Conservation (phyloP, 1,140 invertebrate species). For the Zelostemma sp. region DNA sequence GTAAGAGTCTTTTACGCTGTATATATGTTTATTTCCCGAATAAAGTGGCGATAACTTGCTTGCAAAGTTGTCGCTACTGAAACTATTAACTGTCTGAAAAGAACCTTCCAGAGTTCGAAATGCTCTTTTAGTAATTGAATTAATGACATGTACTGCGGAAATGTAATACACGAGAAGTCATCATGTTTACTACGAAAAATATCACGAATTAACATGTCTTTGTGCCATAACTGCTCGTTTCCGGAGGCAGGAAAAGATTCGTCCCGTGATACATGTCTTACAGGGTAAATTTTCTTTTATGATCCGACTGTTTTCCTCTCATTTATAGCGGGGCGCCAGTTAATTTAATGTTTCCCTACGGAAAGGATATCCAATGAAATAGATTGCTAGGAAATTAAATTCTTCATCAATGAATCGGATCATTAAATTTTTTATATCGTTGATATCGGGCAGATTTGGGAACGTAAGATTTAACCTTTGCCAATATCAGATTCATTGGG, state of each 20-base stretch:
- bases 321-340: neutral
- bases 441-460: too few relatives aligned
- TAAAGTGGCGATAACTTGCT: conserved; percentile 18
- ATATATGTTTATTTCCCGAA: conserved; percentile 32
- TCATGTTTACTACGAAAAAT: conserved; percentile 15
- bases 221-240: conserved; percentile 29
- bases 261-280: conserved; percentile 8
- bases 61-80: neutral
- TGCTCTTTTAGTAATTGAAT: neutral
- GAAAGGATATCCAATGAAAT: too few relatives aligned
- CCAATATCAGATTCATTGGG: too few relatives aligned
- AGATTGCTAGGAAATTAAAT: too few relatives aligned
- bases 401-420: too few relatives aligned
- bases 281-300: conserved; percentile 16
- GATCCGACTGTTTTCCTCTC: conserved; percentile 9
- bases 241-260: conserved; percentile 24
- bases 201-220: conserved; percentile 15
- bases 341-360: too few relatives aligned
- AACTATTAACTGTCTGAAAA: conserved; percentile 4
- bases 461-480: too few relatives aligned
- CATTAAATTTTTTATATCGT: too few relatives aligned
- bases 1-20: conserved; percentile 27
- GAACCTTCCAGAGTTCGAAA: neutral
- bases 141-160: too few relatives aligned
- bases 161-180: conserved; percentile 15